Evolutionary conservation across 2,113 vertebrate genomes (phyloP).

Genomic region (Megaceryle maxima): DNA sequence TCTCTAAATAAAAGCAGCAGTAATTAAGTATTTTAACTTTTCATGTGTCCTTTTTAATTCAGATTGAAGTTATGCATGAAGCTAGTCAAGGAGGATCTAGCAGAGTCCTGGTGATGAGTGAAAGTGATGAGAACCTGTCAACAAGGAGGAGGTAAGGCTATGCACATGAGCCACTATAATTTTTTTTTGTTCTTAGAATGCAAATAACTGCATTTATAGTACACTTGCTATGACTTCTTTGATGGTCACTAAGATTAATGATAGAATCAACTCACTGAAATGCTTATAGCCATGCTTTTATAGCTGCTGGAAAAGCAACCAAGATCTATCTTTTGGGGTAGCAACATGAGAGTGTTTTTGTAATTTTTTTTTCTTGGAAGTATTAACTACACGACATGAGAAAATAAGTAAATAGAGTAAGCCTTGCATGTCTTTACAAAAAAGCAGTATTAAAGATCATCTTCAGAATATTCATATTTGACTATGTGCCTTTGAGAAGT

Average conservation of each 20-base stretch:
- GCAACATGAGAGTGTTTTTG: background rate
- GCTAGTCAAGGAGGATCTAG: conserved; percentile 84
- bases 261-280: background rate
- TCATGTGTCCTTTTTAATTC: conserved; percentile 1
- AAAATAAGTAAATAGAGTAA: background rate
- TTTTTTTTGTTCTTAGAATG: background rate
- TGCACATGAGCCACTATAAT: background rate
- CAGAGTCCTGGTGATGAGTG: conserved; percentile 75
- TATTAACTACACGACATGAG: background rate
- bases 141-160: conserved; percentile 84
- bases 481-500: background rate
- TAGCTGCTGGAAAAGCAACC: background rate
- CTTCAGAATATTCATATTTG: background rate
- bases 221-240: background rate
- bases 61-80: conserved; percentile 94
- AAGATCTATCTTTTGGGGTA: background rate
- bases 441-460: background rate
- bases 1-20: background rate
- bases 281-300: background rate
- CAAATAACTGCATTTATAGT: background rate
- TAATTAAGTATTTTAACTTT: background rate
- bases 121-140: conserved; percentile 84
- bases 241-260: background rate
- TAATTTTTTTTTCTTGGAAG: background rate
- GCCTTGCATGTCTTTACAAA: background rate